Evolutionary conservation across 1,140 invertebrate species (phyloP), one percentile per base, ranked within the genome.

Genomic region (Heliconius himera): DNA sequence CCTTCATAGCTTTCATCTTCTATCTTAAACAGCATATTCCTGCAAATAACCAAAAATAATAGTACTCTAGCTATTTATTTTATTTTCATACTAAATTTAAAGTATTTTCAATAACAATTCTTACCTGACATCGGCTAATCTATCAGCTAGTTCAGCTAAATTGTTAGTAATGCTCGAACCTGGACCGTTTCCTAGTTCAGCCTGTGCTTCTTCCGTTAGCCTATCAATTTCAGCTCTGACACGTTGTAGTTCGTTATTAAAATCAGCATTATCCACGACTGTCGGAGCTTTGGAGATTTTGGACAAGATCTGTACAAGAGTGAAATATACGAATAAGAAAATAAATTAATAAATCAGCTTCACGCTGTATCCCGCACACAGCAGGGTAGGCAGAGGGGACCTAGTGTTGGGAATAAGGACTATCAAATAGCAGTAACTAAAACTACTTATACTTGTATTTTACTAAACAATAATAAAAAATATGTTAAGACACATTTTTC

Each of bases 241-340:
- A 2, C 96, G 95, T 49, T 95, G 95, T 29, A 99, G 90, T 86
- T 98, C 97, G 5, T 95, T 94, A 75, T 98, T 96, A 91, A 99
- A 99, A 82, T 98, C 97, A 0, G 96, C 95, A 90, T 99, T 98
- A 80, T 98, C 97, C 70, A 98, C 97, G 1, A 98, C 96, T 11
- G 97, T 97, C 0, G 98, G 98, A 96, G 98, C 92, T 96, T 97
- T 85, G 92, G 95, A 84, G 96, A 96, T 90, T 90, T 97, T 93
- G 1, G 88, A 77, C 54, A 94, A 79, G 51, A 94, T 92, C 93
- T 94, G 78, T 13, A 85, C n/a, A 73, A 54, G 4, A 29, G 9
- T 13, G 11, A 66, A 66, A 66, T 13, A 66, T 66, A 1, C 8
- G 22, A 9, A 29, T 29, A 66, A 66, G 9, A 26, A 26, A 26